Percentiles rank a stretch among this genome's conserved stretches.
Evolutionary conservation across 1,140 invertebrate genomes (phyloP).

Genomic region (Gryon sp.): DNA sequence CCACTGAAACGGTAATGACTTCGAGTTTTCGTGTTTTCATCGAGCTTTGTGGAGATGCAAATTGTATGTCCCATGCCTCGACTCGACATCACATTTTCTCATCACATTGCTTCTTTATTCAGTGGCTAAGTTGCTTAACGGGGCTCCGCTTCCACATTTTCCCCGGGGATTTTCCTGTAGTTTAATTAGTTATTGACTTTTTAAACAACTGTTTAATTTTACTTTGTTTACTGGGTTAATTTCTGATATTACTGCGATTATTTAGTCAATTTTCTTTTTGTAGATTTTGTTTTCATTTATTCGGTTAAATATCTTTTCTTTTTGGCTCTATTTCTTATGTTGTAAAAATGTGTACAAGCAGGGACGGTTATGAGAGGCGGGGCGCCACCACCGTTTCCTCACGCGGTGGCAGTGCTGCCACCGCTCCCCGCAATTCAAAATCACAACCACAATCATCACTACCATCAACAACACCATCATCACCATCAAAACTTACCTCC

Average conservation of each 20-base stretch:
- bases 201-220: no score
- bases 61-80: slow-evolving; percentile 65
- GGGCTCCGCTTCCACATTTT: slow-evolving; percentile 28
- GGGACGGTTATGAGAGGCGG: slow-evolving; percentile 75
- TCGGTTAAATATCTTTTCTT: slow-evolving; percentile 5
- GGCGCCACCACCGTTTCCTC: slow-evolving; percentile 80
- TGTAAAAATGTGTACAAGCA: slow-evolving; percentile 74
- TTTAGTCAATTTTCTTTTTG: not conserved
- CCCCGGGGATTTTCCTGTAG: not conserved
- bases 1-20: slow-evolving; percentile 38
- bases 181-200: no score
- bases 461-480: slow-evolving; percentile 71
- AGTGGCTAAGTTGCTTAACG: slow-evolving; percentile 49
- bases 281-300: not conserved
- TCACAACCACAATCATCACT: slow-evolving; percentile 74
- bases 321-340: slow-evolving; percentile 40
- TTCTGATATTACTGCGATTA: no score
- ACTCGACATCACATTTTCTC: slow-evolving; percentile 25
- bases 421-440: slow-evolving; percentile 80
- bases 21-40: slow-evolving; percentile 13
- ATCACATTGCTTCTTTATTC: slow-evolving; percentile 31
- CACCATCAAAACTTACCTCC: slow-evolving; percentile 80
- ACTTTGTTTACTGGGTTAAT: no score
- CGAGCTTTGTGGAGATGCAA: slow-evolving; percentile 45
- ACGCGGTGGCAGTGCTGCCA: slow-evolving; percentile 84